These are phyloP conservation scores for Phortica variegata DNA, from an alignment of 1,140 invertebrate genomes.

Conservation along the genomic window DNA sequence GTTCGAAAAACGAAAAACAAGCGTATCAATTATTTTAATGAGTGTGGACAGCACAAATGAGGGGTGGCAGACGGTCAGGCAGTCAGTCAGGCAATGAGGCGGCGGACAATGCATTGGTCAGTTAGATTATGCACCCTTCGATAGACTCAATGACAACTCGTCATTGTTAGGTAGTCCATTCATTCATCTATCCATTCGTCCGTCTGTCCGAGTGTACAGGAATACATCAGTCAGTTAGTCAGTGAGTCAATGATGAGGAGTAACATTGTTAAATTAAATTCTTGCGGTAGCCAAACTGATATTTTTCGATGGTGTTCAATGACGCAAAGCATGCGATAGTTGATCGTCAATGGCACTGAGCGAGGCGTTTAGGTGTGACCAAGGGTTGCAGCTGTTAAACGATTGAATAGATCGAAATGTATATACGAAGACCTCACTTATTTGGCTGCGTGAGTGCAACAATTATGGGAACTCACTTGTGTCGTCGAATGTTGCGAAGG, in stretches of 20 bases:
- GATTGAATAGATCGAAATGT: too few relatives aligned
- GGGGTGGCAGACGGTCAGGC: slow-evolving; percentile 15
- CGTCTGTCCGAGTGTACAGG: too few relatives aligned
- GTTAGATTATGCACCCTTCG: slow-evolving; percentile 8
- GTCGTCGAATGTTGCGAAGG: too few relatives aligned
- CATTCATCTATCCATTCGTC: too few relatives aligned
- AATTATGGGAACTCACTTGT: too few relatives aligned
- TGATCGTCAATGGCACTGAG: slow-evolving; percentile 25
- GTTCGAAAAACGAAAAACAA: slow-evolving; percentile 42
- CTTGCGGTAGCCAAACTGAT: too few relatives aligned
- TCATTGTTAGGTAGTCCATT: slow-evolving; percentile 11
- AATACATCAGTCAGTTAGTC: too few relatives aligned
- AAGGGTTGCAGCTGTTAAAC: slow-evolving; percentile 1
- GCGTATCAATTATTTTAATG: slow-evolving; percentile 54
- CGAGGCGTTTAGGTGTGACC: slow-evolving; percentile 34
- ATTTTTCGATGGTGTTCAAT: neutral
- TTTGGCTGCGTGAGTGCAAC: too few relatives aligned
- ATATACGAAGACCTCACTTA: too few relatives aligned
- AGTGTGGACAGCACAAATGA: neutral
- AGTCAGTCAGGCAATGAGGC: slow-evolving; percentile 24
- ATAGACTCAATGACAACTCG: slow-evolving; percentile 16
- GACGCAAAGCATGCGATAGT: neutral
- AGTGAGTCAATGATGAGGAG: too few relatives aligned
- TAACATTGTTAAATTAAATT: too few relatives aligned
- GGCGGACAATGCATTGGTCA: slow-evolving; percentile 41